Evolutionary conservation across 2,113 vertebrate genomes (phyloP), one percentile per base, ranked within the genome.

Genomic region (Micronycteris hirsuta): DNA sequence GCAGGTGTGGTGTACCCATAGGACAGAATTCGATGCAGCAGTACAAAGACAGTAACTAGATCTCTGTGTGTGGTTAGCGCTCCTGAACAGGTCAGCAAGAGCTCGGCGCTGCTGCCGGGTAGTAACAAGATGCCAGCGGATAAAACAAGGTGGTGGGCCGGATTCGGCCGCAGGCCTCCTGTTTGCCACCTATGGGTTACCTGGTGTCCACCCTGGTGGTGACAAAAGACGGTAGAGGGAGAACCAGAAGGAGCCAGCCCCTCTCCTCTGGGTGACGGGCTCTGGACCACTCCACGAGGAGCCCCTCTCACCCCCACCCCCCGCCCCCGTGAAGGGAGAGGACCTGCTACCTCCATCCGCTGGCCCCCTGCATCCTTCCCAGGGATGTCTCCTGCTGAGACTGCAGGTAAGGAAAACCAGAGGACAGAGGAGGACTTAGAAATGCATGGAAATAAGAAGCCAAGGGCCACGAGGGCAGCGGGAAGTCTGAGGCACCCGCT

Each of bases 291-390:
- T 14, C 28, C 33, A n/a, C 31, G 22, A 56, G 26, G 22, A 54
- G 22, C 20, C 22, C 45, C 2, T 0, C 36, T 5, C 38, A 22
- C 3, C 58, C 12, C 12, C 24, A 26, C 28, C 3, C 16, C 26
- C 47, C 47, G 20, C 5, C 85, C 3, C 24, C 10, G 14, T 10
- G 61, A 54, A 70, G 12, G 26, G 28, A 31, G 24, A 89, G 52
- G 56, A 49, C n/a, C n/a, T 8, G 4, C 16, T 26, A 16, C 16
- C 49, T 68, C 33, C 5, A 2, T 22, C 22, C 33, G 11, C n/a
- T 2, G 22, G 8, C 47, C 70, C 22, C 58, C n/a, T n/a, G 38
- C 24, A 41, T 33, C 20, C 80, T 28, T 33, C 16, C 17, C 41
- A 58, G 52, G n/a, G 31, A 70, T 16, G 11, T 38, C 38, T 52